Conservation (phyloP, 2,797 vertebrate species). For the Sitta carolinensis region DNA sequence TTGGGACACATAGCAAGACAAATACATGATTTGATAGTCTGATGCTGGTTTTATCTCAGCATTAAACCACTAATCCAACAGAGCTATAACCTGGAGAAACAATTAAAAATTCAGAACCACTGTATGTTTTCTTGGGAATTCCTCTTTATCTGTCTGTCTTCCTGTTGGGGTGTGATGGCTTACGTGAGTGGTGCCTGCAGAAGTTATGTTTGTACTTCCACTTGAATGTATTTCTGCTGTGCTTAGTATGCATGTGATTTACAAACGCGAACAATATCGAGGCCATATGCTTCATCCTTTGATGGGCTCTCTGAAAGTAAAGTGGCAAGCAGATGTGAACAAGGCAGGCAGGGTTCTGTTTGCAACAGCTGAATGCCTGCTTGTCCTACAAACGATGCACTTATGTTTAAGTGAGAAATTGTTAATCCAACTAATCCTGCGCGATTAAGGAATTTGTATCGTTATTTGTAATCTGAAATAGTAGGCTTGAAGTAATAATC, state of each 20-base stretch:
- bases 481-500: background rate
- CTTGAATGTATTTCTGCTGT: background rate
- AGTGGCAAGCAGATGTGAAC: constrained; percentile 45
- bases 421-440: constrained; percentile 34
- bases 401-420: constrained; percentile 23
- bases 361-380: constrained; percentile 30
- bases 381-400: constrained; percentile 18
- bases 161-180: background rate
- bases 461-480: background rate
- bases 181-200: background rate
- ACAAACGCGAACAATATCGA: background rate
- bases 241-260: background rate
- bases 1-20: background rate
- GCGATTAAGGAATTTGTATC: background rate
- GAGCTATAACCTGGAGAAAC: background rate
- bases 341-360: background rate
- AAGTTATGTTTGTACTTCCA: background rate
- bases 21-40: background rate
- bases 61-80: constrained; percentile 17
- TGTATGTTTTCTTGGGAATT: background rate
- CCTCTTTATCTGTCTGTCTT: background rate
- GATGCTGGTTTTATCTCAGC: constrained; percentile 3
- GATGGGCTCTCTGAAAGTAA: constrained; percentile 28
- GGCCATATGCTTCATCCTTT: constrained; percentile 30
- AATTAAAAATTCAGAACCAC: background rate